phyloP scores from a whole-genome alignment of 2,888 invertebrate species.

The Caenorhabditis doughertyi region DNA sequence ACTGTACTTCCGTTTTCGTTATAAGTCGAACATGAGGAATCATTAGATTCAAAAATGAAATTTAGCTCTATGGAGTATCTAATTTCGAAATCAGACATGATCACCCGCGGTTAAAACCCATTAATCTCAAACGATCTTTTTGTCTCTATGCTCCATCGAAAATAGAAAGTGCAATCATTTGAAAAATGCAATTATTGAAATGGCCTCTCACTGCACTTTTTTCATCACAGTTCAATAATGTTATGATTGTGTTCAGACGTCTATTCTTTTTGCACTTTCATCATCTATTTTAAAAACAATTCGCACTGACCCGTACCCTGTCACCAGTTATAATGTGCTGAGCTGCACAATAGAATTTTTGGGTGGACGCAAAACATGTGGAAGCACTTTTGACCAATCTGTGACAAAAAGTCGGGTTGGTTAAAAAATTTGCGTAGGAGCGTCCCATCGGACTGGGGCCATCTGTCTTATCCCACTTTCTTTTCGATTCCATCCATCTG shows the following conservation, averaged over 20 bases:
- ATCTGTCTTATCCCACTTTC: constrained; percentile 36
- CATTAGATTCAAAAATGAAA: too few species aligned
- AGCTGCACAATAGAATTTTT: constrained; percentile 8
- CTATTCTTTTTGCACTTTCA: constrained; percentile 1
- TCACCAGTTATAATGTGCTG: constrained; percentile 39
- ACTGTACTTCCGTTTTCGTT: constrained; percentile 4
- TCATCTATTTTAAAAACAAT: constrained; percentile 14
- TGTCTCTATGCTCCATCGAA: neutral
- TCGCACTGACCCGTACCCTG: constrained; percentile 51
- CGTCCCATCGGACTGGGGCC: neutral
- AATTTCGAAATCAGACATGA: too few species aligned
- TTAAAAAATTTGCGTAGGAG: constrained; percentile 50
- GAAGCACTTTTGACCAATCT: constrained; percentile 59
- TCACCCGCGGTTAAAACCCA: too few species aligned
- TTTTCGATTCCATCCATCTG: constrained; percentile 48
- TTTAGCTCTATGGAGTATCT: too few species aligned
- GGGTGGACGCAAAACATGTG: constrained; percentile 48
- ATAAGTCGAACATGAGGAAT: too few species aligned
- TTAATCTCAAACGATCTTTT: neutral
- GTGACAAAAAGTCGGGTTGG: constrained; percentile 43
- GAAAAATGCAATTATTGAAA: neutral
- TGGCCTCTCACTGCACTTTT: neutral
- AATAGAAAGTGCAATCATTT: neutral
- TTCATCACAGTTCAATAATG: neutral
- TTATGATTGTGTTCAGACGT: neutral